phyloP scores from a whole-genome alignment of 2,113 vertebrate genomes.

The Prionailurus bengalensis region DNA sequence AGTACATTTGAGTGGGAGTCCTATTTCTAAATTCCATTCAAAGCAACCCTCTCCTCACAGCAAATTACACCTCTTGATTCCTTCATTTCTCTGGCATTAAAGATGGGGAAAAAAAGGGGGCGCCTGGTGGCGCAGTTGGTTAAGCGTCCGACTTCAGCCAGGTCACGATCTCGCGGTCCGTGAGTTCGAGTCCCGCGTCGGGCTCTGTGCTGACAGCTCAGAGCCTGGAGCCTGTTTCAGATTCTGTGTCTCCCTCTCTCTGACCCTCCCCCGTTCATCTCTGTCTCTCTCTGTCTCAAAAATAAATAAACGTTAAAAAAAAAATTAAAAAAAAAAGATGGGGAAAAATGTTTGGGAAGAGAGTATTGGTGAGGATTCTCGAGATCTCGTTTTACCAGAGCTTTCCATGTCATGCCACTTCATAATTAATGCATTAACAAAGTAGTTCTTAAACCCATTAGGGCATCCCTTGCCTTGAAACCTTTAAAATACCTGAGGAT shows the following conservation, averaged over 20 bases:
- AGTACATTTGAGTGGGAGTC: background rate
- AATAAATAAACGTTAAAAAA: too few species aligned
- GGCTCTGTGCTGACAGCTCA: too few species aligned
- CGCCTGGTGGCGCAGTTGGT: too few species aligned
- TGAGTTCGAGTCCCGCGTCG: too few species aligned
- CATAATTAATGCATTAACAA: background rate
- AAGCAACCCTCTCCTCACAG: background rate
- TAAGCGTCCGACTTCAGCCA: too few species aligned
- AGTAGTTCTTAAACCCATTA: constrained; percentile 27
- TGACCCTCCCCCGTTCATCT: too few species aligned
- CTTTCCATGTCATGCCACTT: background rate
- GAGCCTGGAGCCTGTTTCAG: too few species aligned
- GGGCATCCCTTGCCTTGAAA: background rate
- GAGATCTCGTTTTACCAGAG: background rate
- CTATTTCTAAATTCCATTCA: background rate
- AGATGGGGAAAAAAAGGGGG: background rate
- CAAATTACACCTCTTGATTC: background rate
- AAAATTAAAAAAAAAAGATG: too few species aligned
- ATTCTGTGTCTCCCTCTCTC: too few species aligned
- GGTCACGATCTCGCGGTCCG: too few species aligned
- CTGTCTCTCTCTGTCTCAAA: too few species aligned
- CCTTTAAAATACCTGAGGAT: background rate
- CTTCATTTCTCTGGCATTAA: constrained; percentile 16
- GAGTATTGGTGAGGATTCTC: background rate
- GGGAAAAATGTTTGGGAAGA: constrained; percentile 15